A percentile compares a stretch with the other conserved stretches of the same genome.
phyloP scores from a whole-genome alignment of 2,888 invertebrate genomes.

The Azorinus chamasolen region DNA sequence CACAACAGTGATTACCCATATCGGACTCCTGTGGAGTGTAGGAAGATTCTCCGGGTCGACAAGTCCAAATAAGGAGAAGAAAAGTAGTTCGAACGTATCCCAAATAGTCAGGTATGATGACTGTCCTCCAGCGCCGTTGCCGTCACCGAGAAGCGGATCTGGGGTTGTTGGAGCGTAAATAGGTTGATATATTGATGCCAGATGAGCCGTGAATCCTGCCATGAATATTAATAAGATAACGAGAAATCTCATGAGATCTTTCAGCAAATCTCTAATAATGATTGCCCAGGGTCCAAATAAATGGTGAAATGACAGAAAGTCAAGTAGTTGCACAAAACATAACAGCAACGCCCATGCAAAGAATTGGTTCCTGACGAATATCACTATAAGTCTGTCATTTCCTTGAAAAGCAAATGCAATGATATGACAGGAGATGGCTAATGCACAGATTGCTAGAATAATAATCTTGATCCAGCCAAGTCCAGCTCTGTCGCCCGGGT shows the following conservation, averaged over 20 bases:
- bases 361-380: conserved; percentile 98
- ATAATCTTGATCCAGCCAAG: conserved; percentile 93
- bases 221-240: conserved; percentile 99
- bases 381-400: conserved; percentile 89
- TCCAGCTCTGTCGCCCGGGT: conserved; percentile 98
- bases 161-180: conserved; percentile 73
- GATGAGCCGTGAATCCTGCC: conserved; percentile 97
- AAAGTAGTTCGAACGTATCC: conserved; percentile 98
- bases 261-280: conserved; percentile 93
- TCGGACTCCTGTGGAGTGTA: conserved; percentile 87
- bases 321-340: conserved; percentile 98
- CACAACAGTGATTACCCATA: conserved; percentile 86
- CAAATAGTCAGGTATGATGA: conserved; percentile 79
- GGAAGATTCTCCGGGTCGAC: conserved; percentile 89
- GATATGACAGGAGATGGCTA: conserved; percentile 90
- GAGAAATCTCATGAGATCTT: conserved; percentile 97
- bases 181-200: conserved; percentile 97
- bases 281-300: conserved; percentile 99
- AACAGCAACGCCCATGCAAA: conserved; percentile 97
- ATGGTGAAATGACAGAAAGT: conserved; percentile 99
- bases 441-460: conserved; percentile 91
- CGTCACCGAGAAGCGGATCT: conserved; percentile 69
- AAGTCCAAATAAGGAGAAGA: conserved; percentile 99
- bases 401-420: conserved; percentile 88
- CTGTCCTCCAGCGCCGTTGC: conserved; percentile 73